These are phyloP conservation scores for Cichladusa arquata DNA, from an alignment of 2,113 vertebrate genomes.

Conservation along the genomic window DNA sequence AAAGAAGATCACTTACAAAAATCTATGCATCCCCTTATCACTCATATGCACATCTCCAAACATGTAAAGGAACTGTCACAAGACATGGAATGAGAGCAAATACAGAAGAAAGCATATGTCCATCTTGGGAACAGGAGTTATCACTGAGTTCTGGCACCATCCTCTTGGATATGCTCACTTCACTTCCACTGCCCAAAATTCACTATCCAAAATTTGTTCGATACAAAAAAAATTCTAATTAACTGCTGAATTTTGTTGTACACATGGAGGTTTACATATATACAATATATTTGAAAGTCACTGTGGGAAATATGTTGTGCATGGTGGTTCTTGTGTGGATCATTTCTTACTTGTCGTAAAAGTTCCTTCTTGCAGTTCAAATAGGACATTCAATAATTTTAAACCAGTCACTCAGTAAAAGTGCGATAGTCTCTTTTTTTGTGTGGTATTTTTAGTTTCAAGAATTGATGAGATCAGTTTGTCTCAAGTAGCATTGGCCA, in stretches of 20 bases:
- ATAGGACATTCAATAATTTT: neutral
- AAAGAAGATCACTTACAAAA: constrained; percentile 29
- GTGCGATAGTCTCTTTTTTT: neutral
- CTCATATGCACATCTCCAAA: neutral
- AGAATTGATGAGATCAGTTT: neutral
- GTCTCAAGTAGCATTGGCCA: neutral
- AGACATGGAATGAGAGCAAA: neutral
- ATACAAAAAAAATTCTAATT: neutral
- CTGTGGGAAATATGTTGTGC: neutral
- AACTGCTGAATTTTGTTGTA: neutral
- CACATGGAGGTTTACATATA: rapidly evolving
- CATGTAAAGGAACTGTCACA: neutral
- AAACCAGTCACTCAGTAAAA: neutral
- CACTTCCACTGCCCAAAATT: neutral
- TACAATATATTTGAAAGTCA: neutral
- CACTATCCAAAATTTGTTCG: neutral
- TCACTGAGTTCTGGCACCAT: neutral
- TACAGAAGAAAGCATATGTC: neutral
- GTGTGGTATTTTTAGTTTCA: neutral
- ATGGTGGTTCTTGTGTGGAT: neutral
- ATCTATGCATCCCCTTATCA: neutral
- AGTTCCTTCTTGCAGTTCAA: neutral
- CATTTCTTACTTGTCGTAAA: neutral
- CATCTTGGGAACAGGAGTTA: neutral
- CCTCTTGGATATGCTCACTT: neutral